Percentiles rank a stretch among this genome's conserved stretches.
phyloP scores from a whole-genome alignment of 2,113 vertebrate species.

The Dromiciops gliroides region DNA sequence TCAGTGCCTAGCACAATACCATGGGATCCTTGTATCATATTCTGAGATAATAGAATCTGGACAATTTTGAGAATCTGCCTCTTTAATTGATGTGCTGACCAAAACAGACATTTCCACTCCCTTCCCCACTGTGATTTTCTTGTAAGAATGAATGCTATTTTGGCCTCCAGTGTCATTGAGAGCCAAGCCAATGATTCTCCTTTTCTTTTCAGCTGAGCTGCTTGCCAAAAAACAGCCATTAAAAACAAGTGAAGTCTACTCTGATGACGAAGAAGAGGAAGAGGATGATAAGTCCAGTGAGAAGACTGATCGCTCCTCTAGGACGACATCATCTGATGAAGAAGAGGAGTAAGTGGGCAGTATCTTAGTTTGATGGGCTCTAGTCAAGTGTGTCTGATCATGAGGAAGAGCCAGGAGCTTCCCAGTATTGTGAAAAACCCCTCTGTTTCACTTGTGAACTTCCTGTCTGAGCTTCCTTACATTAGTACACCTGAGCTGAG shows the following conservation, averaged over 20 bases:
- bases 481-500: neutral
- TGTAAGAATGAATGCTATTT: slow-evolving; percentile 35
- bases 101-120: neutral
- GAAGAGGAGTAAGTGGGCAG: slow-evolving; percentile 94
- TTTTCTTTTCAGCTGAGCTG: slow-evolving; percentile 90
- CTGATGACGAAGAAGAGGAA: slow-evolving; percentile 97
- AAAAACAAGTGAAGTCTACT: slow-evolving; percentile 98
- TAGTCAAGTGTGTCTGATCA: slow-evolving; percentile 4
- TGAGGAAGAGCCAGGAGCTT: neutral
- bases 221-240: slow-evolving; percentile 96
- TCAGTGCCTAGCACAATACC: slow-evolving; percentile 1
- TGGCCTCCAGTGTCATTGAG: neutral
- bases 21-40: neutral
- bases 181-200: slow-evolving; percentile 15
- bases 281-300: slow-evolving; percentile 99
- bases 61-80: neutral
- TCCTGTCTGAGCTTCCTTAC: neutral
- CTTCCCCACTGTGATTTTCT: slow-evolving; percentile 41
- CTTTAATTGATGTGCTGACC: neutral
- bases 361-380: neutral
- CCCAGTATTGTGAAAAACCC: neutral
- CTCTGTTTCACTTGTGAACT: neutral
- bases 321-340: slow-evolving; percentile 94
- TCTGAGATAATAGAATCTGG: neutral
- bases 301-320: slow-evolving; percentile 95